Evolutionary conservation across 2,113 vertebrate species (phyloP), one percentile per base, ranked within the genome.

Genomic region (Pachycephala philippinensis): DNA sequence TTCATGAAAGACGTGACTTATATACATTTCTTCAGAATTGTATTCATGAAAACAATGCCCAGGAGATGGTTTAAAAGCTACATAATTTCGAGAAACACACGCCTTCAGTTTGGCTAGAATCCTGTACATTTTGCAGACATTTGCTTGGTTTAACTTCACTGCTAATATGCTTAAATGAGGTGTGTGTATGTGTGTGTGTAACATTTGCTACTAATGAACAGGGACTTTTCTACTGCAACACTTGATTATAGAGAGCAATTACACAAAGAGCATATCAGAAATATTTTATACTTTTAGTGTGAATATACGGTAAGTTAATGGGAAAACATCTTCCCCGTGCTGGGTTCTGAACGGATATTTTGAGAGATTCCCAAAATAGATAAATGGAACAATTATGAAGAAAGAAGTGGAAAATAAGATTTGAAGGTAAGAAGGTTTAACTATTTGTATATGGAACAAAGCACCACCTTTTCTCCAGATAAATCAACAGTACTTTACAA

Each of bases 51-150:
- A 93, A 91, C 63, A 77, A 83, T 83, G 78, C 84, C 63, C 75
- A 85, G 16, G 91, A 94, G 91, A 85, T 61, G 37, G 13, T 79
- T 94, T 79, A 85, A 96, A 95, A 96, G 44, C 40, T 49, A 56
- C 26, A 49, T 74, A 71, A 82, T 91, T 95, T 93, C 57, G 89
- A 61, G 70, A 83, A 79, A 61, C 5, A 87, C 22, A 45, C 28
- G 80, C 70, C 33, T 45, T 89, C n/a, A 45, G 3, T 83, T 87
- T 87, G 54, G 33, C 54, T 91, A 90, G 47, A 72, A 70, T 79
- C 65, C 45, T 61, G 24, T 53, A 33, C 9, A 20, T 60, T 64
- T 92, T 85, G 37, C 28, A 87, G 84, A 82, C n/a, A 60, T 89
- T 96, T 84, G 50, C 23, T 87, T 56, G 52, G 72, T 91, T 95